These are phyloP conservation scores for Dendrolimus pini DNA, from an alignment of 2,888 invertebrate species.

Conservation along the genomic window DNA sequence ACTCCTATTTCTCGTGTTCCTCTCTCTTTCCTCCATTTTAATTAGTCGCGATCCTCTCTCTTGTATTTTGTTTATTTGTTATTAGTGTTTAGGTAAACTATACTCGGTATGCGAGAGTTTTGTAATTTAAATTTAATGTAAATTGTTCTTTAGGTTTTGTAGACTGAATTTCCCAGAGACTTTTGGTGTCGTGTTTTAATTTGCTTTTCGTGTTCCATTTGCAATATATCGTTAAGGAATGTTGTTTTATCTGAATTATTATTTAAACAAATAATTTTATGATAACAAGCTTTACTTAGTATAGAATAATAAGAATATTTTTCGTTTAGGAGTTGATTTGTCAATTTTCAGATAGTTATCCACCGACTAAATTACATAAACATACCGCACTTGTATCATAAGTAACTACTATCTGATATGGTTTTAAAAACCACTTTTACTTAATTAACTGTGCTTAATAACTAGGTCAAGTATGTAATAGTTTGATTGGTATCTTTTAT, in stretches of 20 bases:
- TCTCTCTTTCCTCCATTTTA: neutral
- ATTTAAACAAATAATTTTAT: conserved; percentile 2
- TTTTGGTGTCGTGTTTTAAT: neutral
- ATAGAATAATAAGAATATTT: too few relatives aligned
- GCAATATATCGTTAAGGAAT: neutral
- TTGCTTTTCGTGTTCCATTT: neutral
- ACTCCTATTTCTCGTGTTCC: conserved; percentile 1
- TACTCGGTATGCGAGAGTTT: neutral
- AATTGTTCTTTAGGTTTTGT: neutral
- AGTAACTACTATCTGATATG: too few relatives aligned
- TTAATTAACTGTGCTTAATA: too few relatives aligned
- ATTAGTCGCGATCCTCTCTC: neutral
- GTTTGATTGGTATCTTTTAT: too few relatives aligned
- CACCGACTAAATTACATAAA: too few relatives aligned
- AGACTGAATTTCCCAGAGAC: neutral
- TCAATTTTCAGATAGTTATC: too few relatives aligned
- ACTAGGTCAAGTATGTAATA: too few relatives aligned
- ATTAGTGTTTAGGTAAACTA: neutral
- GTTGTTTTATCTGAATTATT: too few relatives aligned
- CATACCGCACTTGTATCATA: too few relatives aligned
- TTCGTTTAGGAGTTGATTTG: too few relatives aligned
- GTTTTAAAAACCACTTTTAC: too few relatives aligned
- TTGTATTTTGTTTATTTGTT: neutral
- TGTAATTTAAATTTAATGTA: neutral
- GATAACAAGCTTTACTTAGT: too few relatives aligned